Conservation (phyloP, 2,888 invertebrate genomes). For the Macrosiphum euphorbiae region DNA sequence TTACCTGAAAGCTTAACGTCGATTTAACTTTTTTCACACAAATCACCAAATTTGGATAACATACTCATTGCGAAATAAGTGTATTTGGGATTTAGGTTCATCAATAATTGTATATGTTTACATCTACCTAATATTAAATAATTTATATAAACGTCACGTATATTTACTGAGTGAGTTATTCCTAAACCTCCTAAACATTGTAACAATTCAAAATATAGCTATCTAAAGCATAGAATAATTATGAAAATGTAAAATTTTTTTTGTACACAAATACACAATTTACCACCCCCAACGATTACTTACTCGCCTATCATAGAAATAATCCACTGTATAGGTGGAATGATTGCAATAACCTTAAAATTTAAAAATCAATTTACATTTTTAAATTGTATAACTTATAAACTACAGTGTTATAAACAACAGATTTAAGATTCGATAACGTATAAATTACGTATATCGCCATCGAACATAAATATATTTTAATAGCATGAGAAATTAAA, state of each 20-base stretch:
- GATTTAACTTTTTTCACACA: not conserved
- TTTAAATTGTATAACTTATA: not conserved
- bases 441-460: not conserved
- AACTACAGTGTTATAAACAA: not conserved
- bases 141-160: no score
- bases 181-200: not conserved
- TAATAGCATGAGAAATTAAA: not conserved
- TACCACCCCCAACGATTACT: not conserved
- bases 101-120: not conserved
- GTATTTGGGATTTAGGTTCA: not conserved
- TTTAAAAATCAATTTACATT: not conserved
- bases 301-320: not conserved
- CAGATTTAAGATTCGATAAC: not conserved
- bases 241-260: not conserved
- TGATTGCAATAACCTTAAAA: not conserved
- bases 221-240: not conserved
- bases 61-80: no score
- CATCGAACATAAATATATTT: not conserved
- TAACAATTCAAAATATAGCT: not conserved
- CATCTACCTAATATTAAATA: not conserved
- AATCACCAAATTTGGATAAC: conserved; percentile 1
- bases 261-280: not conserved
- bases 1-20: not conserved
- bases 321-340: not conserved
- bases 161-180: not conserved